A percentile compares a stretch with the other conserved stretches of the same genome.
These are phyloP conservation scores for Callorhinus ursinus DNA, from an alignment of 2,113 vertebrate genomes.

Conservation along the genomic window DNA sequence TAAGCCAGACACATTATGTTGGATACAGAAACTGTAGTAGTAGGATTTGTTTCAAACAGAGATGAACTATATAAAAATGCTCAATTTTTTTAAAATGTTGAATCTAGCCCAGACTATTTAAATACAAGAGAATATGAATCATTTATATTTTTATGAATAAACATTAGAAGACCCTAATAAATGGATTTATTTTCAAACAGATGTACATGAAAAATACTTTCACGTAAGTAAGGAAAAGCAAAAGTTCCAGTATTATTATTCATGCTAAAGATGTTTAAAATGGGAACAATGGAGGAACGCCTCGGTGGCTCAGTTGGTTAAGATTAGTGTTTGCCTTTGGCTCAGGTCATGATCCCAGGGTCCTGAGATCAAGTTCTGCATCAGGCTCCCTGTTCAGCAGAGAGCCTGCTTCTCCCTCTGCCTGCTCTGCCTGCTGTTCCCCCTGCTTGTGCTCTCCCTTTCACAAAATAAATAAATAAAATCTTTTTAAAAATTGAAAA, in stretches of 20 bases:
- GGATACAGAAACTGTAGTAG: conserved; percentile 28
- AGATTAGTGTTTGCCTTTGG: not conserved
- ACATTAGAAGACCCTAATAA: not conserved
- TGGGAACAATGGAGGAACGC: not conserved
- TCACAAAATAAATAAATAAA: not conserved
- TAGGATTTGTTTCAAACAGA: not conserved
- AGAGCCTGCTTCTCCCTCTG: not conserved
- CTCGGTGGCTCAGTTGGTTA: not conserved
- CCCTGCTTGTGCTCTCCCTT: not conserved
- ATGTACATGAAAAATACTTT: not conserved
- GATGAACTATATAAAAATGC: not conserved
- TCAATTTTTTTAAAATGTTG: not conserved
- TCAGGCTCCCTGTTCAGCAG: too few species aligned
- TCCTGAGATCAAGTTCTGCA: too few species aligned
- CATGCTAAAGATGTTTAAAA: not conserved
- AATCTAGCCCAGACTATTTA: not conserved
- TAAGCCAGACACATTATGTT: not conserved
- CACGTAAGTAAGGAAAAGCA: not conserved
- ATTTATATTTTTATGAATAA: not conserved
- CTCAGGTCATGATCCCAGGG: not conserved
- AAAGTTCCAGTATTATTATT: not conserved
- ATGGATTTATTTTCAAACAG: not conserved
- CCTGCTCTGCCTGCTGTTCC: not conserved
- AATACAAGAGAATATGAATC: not conserved
- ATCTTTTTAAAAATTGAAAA: not conserved